These are phyloP conservation scores for Nyctibius bracteatus DNA, from an alignment of 2,113 vertebrate species.

Conservation along the genomic window DNA sequence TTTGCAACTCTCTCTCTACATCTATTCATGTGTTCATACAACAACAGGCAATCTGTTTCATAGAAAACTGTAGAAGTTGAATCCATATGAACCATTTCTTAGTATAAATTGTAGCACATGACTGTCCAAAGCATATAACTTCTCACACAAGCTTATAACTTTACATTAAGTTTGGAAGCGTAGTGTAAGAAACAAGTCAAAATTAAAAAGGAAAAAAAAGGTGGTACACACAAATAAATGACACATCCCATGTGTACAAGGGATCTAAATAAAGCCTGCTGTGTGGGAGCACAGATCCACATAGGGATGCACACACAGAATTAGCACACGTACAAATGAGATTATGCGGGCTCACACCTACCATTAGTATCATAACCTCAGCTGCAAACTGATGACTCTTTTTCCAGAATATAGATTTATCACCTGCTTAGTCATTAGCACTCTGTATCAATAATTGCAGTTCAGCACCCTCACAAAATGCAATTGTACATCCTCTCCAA, in stretches of 20 bases:
- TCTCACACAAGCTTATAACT: neutral
- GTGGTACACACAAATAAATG: neutral
- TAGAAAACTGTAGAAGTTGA: neutral
- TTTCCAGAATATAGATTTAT: neutral
- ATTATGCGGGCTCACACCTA: neutral
- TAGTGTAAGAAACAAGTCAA: neutral
- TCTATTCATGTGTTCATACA: neutral
- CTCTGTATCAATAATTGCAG: neutral
- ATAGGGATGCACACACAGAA: neutral
- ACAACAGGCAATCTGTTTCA: neutral
- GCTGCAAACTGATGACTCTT: neutral
- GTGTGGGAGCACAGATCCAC: neutral
- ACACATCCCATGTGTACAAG: neutral
- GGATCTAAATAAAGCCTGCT: neutral
- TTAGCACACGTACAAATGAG: neutral
- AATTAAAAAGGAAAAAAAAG: neutral
- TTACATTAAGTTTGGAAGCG: neutral
- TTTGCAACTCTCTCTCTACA: neutral
- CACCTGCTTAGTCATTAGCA: neutral
- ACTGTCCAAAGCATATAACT: neutral
- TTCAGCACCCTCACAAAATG: neutral
- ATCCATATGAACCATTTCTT: neutral
- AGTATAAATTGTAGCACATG: neutral
- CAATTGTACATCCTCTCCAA: neutral
- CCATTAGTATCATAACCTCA: neutral